Conservation (phyloP, 2,888 invertebrate species). For the Euplagia quadripunctaria region DNA sequence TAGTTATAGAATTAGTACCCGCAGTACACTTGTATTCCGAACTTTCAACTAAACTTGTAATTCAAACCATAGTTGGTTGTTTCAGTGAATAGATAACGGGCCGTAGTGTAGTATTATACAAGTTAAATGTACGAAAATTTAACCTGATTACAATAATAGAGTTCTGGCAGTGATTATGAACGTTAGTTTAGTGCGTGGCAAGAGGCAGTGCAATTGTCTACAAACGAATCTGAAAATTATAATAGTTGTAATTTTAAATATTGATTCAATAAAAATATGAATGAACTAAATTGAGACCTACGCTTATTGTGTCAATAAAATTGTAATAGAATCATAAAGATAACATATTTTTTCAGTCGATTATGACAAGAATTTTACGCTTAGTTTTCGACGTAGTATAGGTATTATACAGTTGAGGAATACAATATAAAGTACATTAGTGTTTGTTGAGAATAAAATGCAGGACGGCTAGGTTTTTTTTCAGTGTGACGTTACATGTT, state of each 20-base stretch:
- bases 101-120: conserved; percentile 44
- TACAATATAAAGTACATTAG: conserved; percentile 31
- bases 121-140: conserved; percentile 37
- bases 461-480: neutral
- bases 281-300: conserved; percentile 65
- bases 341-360: conserved; percentile 76
- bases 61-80: conserved; percentile 27
- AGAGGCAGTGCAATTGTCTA: conserved; percentile 63
- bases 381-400: conserved; percentile 70
- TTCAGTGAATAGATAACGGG: conserved; percentile 55
- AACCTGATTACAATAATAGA: conserved; percentile 19
- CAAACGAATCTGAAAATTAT: conserved; percentile 59
- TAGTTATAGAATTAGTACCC: neutral
- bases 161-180: conserved; percentile 30
- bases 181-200: conserved; percentile 48
- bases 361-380: conserved; percentile 65
- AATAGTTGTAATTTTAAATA: conserved; percentile 55
- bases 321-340: conserved; percentile 61
- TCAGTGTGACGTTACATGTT: conserved; percentile 11
- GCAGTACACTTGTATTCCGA: conserved; percentile 28
- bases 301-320: conserved; percentile 75
- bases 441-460: conserved; percentile 23
- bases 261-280: conserved; percentile 49
- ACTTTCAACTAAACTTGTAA: conserved; percentile 24
- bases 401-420: conserved; percentile 62